Evolutionary conservation across 1,140 invertebrate genomes (phyloP), one percentile per base, ranked within the genome.

Genomic region (Drosophila equinoxialis): DNA sequence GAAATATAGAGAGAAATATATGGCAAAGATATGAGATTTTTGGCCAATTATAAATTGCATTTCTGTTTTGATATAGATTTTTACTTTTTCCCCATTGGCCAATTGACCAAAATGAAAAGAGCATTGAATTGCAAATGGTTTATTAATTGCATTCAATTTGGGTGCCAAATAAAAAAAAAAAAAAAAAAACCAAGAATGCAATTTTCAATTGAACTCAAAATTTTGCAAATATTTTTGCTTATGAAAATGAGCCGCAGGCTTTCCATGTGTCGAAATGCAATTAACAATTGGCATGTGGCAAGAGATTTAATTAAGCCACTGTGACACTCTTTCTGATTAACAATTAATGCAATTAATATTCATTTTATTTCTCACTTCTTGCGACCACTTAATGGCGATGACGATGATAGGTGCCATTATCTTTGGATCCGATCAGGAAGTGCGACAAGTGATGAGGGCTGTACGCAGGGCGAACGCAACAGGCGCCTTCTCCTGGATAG

Each of bases 371-470:
- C 20, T 5, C n/a, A 7, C 17, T 23, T 60, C 33, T 6, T 59
- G 1, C 61, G 2, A 37, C 35, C 35, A 58, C 14, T 45, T 39
- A 20, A 26, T 26, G 41, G 2, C 2, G n/a, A 42, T 45, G 17
- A 11, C 48, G 42, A 45, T 63, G 20, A 4, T 93, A 98, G 98
- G 98, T 55, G 98, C 97, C 30, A 98, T 99, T 66, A 96, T 99
- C 80, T 99, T 98, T 92, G 98, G 97, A 0, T 98, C 97, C 0
- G 98, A 99, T 93, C 98, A 99, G 93, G 98, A 99, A 93, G 98
- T 99, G 8, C 97, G 97, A 0, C 97, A 96, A 11, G 94, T 99
- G 51, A 99, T 99, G 98, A 93, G 95, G 67, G 98, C 98, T 0
- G 97, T 98, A 0, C 94, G 96, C 55, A 94, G 97, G 17, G 94